phyloP scores from a whole-genome alignment of 2,113 vertebrate species.

The Ibidorhyncha struthersii region DNA sequence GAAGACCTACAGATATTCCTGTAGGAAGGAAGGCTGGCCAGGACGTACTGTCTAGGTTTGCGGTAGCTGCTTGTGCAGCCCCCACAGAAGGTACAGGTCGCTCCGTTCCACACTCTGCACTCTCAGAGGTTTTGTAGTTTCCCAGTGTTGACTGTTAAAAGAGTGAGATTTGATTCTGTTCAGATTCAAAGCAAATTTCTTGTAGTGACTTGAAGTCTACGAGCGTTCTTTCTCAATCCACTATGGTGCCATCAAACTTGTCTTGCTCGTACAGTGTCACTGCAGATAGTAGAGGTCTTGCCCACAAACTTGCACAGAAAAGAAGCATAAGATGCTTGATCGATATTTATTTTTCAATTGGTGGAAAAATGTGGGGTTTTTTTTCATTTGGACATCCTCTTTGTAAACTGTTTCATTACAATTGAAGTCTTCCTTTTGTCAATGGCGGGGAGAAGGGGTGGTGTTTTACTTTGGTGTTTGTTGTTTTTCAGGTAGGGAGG shows the following conservation, averaged over 20 bases:
- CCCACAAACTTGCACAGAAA: neutral
- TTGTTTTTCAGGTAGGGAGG: neutral
- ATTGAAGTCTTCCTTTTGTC: neutral
- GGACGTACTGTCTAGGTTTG: neutral
- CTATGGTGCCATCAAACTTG: neutral
- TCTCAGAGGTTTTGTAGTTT: neutral
- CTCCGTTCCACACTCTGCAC: neutral
- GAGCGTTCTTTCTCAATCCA: neutral
- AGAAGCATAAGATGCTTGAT: neutral
- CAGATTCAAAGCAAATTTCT: neutral
- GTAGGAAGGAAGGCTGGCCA: too few species aligned
- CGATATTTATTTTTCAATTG: neutral
- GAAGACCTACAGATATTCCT: neutral
- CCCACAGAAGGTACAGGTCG: neutral
- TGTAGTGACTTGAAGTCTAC: neutral
- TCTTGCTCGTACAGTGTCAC: neutral
- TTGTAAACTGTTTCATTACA: neutral
- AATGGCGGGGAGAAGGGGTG: neutral
- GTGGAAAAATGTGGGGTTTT: neutral
- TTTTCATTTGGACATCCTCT: neutral
- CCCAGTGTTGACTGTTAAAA: neutral
- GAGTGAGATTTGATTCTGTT: neutral
- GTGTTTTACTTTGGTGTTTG: neutral
- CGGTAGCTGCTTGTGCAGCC: neutral
- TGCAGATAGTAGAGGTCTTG: neutral